These are phyloP conservation scores for Cylloceria caligata DNA, from an alignment of 2,888 invertebrate species.

Conservation along the genomic window DNA sequence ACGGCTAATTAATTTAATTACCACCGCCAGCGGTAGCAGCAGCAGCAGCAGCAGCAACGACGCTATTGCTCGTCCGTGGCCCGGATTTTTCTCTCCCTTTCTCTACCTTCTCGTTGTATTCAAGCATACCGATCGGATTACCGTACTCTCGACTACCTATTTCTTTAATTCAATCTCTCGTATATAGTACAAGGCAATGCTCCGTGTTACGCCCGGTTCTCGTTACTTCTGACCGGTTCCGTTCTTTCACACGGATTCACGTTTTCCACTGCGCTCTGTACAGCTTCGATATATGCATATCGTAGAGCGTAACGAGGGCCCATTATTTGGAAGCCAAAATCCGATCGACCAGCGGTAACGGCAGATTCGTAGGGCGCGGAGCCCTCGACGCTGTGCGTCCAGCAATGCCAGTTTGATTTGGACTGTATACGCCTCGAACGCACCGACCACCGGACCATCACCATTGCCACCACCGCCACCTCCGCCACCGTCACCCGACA, in stretches of 20 bases:
- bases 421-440: conserved; percentile 46
- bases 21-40: conserved; percentile 61
- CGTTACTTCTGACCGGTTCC: conserved; percentile 21
- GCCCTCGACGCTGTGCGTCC: conserved; percentile 53
- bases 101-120: conserved; percentile 23
- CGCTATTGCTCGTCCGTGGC: conserved; percentile 54
- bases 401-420: conserved; percentile 63
- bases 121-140: conserved; percentile 63
- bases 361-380: conserved; percentile 26
- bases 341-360: conserved; percentile 59
- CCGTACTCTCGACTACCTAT: conserved; percentile 46
- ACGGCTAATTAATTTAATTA: conserved; percentile 84
- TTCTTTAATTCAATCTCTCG: conserved; percentile 61
- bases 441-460: conserved; percentile 50
- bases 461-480: conserved; percentile 44
- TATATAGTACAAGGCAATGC: conserved; percentile 5
- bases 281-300: background rate
- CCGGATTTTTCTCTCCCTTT: conserved; percentile 38
- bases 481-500: background rate
- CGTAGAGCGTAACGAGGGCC: conserved; percentile 51
- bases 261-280: background rate
- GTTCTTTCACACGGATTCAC: background rate
- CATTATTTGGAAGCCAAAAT: conserved; percentile 60
- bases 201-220: conserved; percentile 20
- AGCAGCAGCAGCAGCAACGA: conserved; percentile 47